Evolutionary conservation across 1,140 invertebrate species (phyloP), one percentile per base, ranked within the genome.

Genomic region (Diachasma alloeum): DNA sequence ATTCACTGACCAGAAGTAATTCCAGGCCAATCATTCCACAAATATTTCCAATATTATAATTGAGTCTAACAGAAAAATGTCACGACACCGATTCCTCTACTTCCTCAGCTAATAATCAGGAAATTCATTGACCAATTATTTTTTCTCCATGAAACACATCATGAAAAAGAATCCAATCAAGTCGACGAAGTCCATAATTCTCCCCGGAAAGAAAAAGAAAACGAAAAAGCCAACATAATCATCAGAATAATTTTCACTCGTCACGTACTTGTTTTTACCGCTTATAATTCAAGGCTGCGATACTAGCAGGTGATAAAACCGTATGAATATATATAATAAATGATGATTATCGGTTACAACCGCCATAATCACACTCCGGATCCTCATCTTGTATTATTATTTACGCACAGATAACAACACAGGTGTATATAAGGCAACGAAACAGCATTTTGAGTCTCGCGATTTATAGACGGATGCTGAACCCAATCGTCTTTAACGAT

Each of bases 241-340:
- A 31, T 37, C 4, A 69, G 17, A 69, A 36, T 15, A 44, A 22
- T 73, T 73, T 73, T 63, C 72, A 73, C 72, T 73, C 72, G 56
- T 73, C 72, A 56, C 36, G 72, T 73, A n/a, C 53, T 39, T 63
- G 53, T 11, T 17, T 73, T 63, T 63, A 73, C 37, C 72, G 53
- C 19, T 4, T 24, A 63, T 73, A 63, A 73, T 73, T 73, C 53
- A 42, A 39, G 53, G 53, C n/a, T 73, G 6, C 56, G 13, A 36
- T 59, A 22, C 31, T 37, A 13, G 17, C 48, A 31, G 53, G 48
- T 73, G 48, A 73, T 73, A 39, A 73, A 73, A 63, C 31, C 15
- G 72, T 63, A 73, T 73, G 53, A 39, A 73, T 73, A 63, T 63
- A 73, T 73, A 63, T 73, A 73, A 73, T 73, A 73, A 73, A 73